Percentiles rank a stretch among this genome's conserved stretches.
Evolutionary conservation across 2,113 vertebrate genomes (phyloP).

Genomic region (Shinisaurus crocodilurus): DNA sequence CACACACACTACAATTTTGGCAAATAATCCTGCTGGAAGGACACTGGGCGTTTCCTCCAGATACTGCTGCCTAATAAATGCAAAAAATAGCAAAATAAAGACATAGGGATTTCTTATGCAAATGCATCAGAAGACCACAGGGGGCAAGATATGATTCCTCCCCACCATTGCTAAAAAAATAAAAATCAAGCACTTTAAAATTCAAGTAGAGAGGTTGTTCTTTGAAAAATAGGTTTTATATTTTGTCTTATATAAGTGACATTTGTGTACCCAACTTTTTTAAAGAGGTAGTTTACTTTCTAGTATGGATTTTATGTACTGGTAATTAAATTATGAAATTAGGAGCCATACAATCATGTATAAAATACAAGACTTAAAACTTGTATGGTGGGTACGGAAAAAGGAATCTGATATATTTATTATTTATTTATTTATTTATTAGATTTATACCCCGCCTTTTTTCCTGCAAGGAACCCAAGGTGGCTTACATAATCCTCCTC

Average conservation of each 20-base stretch:
- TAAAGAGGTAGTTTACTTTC: neutral
- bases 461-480: no score
- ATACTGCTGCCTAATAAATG: neutral
- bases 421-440: no score
- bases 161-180: neutral
- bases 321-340: neutral
- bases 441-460: no score
- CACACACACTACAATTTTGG: neutral
- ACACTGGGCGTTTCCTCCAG: neutral
- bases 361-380: neutral
- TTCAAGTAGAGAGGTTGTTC: neutral
- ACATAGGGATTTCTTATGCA: neutral
- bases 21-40: neutral
- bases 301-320: neutral
- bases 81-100: neutral
- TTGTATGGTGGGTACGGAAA: neutral
- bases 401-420: neutral
- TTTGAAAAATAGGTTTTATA: neutral
- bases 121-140: neutral
- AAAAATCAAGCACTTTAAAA: neutral
- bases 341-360: neutral
- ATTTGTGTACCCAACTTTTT: neutral
- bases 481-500: no score
- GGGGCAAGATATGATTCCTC: neutral
- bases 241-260: neutral